phyloP scores from a whole-genome alignment of 2,888 invertebrate genomes.

The Teleiodes luculella region DNA sequence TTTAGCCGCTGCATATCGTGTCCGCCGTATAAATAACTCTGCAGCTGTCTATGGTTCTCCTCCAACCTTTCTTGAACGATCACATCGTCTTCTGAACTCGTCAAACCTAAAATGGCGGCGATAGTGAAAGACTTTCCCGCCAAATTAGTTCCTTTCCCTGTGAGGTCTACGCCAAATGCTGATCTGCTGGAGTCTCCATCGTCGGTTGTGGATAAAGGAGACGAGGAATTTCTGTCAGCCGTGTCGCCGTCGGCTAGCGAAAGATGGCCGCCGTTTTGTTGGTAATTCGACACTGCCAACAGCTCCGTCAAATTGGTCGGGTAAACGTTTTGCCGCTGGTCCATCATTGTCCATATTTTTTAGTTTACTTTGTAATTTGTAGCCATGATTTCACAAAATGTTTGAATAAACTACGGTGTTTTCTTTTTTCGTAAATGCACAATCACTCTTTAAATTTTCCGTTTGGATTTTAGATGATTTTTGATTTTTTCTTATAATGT shows the following conservation, averaged over 20 bases:
- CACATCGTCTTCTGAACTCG: constrained; percentile 71
- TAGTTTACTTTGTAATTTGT: constrained; percentile 28
- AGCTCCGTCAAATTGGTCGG: constrained; percentile 60
- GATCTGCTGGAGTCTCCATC: constrained; percentile 63
- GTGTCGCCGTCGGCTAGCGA: constrained; percentile 45
- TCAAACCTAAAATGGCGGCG: constrained; percentile 90
- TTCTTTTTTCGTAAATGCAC: constrained; percentile 19
- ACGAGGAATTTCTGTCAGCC: constrained; percentile 48
- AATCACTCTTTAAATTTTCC: too few relatives aligned
- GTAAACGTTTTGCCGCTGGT: constrained; percentile 55
- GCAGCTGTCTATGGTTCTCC: constrained; percentile 63
- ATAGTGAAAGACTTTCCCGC: constrained; percentile 90
- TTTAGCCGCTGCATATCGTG: constrained; percentile 64
- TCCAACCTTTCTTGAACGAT: constrained; percentile 74
- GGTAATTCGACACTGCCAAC: constrained; percentile 54
- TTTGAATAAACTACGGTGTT: too few relatives aligned
- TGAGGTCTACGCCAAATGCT: constrained; percentile 65
- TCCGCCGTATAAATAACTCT: constrained; percentile 62
- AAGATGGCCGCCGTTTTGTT: constrained; percentile 54
- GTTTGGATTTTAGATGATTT: too few relatives aligned
- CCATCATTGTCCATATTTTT: constrained; percentile 52
- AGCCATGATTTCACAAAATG: too few relatives aligned
- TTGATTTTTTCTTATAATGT: background rate
- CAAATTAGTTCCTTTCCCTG: constrained; percentile 63
- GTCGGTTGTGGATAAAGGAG: constrained; percentile 60